Conservation (phyloP, 2,888 invertebrate genomes). For the Brenthis hecate region DNA sequence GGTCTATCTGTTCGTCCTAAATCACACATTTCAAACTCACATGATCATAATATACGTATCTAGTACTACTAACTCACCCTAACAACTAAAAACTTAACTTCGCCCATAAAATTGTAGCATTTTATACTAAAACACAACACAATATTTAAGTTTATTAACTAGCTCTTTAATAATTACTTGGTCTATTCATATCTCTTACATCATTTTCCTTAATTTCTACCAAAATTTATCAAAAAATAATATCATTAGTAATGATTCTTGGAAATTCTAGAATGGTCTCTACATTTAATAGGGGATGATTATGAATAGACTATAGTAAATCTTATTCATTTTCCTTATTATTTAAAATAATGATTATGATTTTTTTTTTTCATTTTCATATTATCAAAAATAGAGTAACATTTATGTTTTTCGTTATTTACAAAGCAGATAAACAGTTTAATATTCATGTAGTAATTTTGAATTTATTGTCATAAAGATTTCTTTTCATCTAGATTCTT, state of each 20-base stretch:
- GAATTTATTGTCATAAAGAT: not conserved
- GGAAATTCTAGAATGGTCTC: no score
- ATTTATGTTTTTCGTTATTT: conserved; percentile 11
- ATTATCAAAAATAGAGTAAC: conserved; percentile 9
- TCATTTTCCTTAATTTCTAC: not conserved
- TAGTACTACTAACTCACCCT: conserved; percentile 73
- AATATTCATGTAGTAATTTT: conserved; percentile 5
- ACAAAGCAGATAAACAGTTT: not conserved
- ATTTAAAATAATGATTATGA: conserved; percentile 1
- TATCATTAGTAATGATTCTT: no score
- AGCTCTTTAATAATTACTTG: not conserved
- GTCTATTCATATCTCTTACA: not conserved
- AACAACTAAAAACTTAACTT: conserved; percentile 47
- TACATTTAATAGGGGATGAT: not conserved
- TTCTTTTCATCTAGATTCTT: conserved; percentile 3
- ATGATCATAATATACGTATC: conserved; percentile 60
- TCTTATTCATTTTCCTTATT: conserved; percentile 4
- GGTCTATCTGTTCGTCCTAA: conserved; percentile 80
- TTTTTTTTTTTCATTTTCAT: not conserved
- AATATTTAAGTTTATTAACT: conserved; percentile 3
- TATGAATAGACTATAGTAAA: conserved; percentile 13
- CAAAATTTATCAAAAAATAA: not conserved
- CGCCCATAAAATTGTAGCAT: conserved; percentile 15
- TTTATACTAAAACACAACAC: conserved; percentile 18
- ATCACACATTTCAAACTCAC: conserved; percentile 76